Evolutionary conservation across 2,113 vertebrate species (phyloP), one percentile per base, ranked within the genome.

Genomic region (Mobula hypostoma): DNA sequence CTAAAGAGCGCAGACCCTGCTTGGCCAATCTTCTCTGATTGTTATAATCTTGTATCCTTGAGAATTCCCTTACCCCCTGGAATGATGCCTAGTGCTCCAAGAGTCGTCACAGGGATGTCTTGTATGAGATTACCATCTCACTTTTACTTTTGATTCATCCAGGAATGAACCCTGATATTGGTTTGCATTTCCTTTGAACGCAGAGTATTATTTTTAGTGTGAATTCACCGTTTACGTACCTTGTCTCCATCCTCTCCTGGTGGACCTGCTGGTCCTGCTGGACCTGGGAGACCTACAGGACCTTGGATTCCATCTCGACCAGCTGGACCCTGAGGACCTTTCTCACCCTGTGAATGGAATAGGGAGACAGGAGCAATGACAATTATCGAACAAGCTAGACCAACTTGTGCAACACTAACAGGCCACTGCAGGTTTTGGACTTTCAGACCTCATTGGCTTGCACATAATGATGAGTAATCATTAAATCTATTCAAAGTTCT

Each of bases 211-310:
- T 17, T 15, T 70, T 70, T 70, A 17, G 68, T 15, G 68, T 11
- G 6, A 9, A 17, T 74, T 74, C 15, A 1, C 32, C 40, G n/a
- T 14, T 0, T 29, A 27, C 95, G 27, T 95, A 98, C 99, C 98
- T 99, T 99, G 95, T 99, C 99, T 94, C 99, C 99, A 0, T 99
- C 99, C 96, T 99, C 99, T 95, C 99, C 99, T 0, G 99, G 98
- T 82, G 98, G 98, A 9, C 99, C 99, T 0, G 98, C 98, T 0
- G 99, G 98, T 95, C 99, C 99, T 58, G 98, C 98, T 0, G 99
- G 98, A 70, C 99, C 99, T 0, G 99, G 99, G 19, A 99, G 97
- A 85, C 99, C 99, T 94, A 99, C 99, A 0, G 99, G 99, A 92
- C 99, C 99, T 95, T 99, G 99, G 95, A 99, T 98, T 70, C 99